Evolutionary conservation across 2,888 invertebrate genomes (phyloP), one percentile per base, ranked within the genome.

Genomic region (Acrobasis consociella): DNA sequence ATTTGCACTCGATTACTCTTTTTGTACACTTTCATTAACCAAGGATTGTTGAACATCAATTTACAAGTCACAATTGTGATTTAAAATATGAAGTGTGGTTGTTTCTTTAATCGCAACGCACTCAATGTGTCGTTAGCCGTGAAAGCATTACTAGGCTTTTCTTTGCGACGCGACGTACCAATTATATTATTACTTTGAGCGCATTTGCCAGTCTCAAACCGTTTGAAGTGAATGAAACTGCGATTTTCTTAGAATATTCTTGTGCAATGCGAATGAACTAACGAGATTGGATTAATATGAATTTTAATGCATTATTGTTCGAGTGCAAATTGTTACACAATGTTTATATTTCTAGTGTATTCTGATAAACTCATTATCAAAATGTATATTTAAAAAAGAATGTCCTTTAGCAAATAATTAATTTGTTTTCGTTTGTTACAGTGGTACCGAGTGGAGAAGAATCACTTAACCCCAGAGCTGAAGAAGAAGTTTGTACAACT

Each of bases 371-470:
- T 31, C 7, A 7, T 31, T 31, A 31, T 0, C 31, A 31, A 31
- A 31, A 31, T 31, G 2, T 0, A 7, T 31, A 31, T 31, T 31
- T 31, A 8, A 31, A 31, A 31, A 31, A 31, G 5, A 31, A 31
- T 31, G 31, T 31, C 22, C 0, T 31, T 46, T 22, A 11, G n/a
- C 3, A 11, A 9, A 37, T 46, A 38, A 51, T 9, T 9, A 8
- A 11, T 31, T 9, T 42, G 49, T 62, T 61, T 65, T n/a, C 7
- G n/a, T n/a, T 81, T 81, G 78, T 90, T 89, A 0, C 93, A 96
- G 96, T 97, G 96, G 97, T 97, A 97, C 85, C 90, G 89, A 46
- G 94, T 96, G 65, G 93, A 96, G 78, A 84, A 93, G 63, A 88
- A 81, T 46, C 82, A 86, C 16, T 77, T 96, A 53, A 93, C 93